Evolutionary conservation across 2,113 vertebrate genomes (phyloP).

Genomic region (Indicator indicator): DNA sequence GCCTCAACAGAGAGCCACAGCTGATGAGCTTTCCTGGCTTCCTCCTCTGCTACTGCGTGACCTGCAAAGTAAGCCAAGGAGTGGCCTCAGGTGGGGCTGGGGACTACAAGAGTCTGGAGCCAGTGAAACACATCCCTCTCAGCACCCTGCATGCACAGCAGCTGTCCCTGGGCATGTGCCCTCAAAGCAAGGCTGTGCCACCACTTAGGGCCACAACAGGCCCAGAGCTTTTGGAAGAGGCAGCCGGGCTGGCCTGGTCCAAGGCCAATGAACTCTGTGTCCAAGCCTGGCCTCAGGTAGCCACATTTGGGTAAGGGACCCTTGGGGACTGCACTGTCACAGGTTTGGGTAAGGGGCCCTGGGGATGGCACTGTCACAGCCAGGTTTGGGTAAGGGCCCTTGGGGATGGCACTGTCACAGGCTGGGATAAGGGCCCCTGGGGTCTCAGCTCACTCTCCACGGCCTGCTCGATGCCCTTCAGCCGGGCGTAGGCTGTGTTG

Average conservation of each 20-base stretch:
- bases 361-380: not conserved
- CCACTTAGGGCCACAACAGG: not conserved
- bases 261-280: rapidly evolving
- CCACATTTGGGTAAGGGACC: not conserved
- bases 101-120: not conserved
- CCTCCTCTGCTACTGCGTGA: conserved; percentile 89
- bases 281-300: not conserved
- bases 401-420: rapidly evolving
- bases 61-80: conserved; percentile 72
- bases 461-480: conserved; percentile 94
- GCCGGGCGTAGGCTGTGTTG: conserved; percentile 89
- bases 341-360: not conserved
- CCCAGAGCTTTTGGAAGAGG: not conserved
- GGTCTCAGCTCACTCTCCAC: conserved; percentile 87
- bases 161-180: rapidly evolving
- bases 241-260: too few species aligned
- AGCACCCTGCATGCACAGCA: not conserved
- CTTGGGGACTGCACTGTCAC: not conserved
- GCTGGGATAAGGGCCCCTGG: too few species aligned
- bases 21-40: conserved; percentile 90
- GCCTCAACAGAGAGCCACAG: conserved; percentile 97
- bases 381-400: not conserved
- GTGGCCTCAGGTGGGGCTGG: not conserved
- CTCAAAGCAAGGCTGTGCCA: not conserved
- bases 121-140: not conserved